A percentile compares a stretch with the other conserved stretches of the same genome.
These are phyloP conservation scores for Nomada ruficornis DNA, from an alignment of 2,888 invertebrate species.

Conservation along the genomic window DNA sequence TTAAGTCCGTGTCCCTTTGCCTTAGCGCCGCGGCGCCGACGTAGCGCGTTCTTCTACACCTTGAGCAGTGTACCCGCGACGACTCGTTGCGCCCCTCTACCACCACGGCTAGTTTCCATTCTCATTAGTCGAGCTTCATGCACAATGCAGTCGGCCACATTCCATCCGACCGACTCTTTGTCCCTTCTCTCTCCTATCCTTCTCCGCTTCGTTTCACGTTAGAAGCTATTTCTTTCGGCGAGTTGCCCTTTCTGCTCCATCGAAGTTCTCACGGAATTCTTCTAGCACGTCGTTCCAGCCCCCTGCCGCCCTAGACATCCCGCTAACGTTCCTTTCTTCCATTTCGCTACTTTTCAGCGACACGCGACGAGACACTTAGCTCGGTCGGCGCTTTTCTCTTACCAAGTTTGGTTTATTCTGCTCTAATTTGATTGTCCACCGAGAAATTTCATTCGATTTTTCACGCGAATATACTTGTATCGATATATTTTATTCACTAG, in stretches of 20 bases:
- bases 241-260: slow-evolving; percentile 23
- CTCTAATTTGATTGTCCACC: no score
- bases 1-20: slow-evolving; percentile 48
- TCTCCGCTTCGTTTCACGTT: slow-evolving; percentile 3
- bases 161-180: slow-evolving; percentile 44
- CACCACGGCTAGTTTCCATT: slow-evolving; percentile 70
- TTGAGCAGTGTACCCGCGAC: slow-evolving; percentile 30
- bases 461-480: no score
- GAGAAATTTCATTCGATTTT: no score
- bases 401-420: not conserved
- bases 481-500: no score
- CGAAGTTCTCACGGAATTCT: slow-evolving; percentile 31
- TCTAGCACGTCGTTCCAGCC: slow-evolving; percentile 5
- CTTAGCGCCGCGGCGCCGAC: slow-evolving; percentile 9
- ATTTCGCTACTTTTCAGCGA: not conserved
- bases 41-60: slow-evolving; percentile 7
- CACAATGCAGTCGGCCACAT: slow-evolving; percentile 71
- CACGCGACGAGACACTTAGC: not conserved
- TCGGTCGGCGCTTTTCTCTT: not conserved
- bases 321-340: not conserved
- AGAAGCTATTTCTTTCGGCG: slow-evolving; percentile 12
- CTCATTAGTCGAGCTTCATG: slow-evolving; percentile 74
- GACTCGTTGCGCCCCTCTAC: not conserved
- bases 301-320: not conserved
- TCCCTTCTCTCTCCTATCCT: slow-evolving; percentile 1